Conservation (phyloP, 2,797 vertebrate species). For the Sebastes diaconus region DNA sequence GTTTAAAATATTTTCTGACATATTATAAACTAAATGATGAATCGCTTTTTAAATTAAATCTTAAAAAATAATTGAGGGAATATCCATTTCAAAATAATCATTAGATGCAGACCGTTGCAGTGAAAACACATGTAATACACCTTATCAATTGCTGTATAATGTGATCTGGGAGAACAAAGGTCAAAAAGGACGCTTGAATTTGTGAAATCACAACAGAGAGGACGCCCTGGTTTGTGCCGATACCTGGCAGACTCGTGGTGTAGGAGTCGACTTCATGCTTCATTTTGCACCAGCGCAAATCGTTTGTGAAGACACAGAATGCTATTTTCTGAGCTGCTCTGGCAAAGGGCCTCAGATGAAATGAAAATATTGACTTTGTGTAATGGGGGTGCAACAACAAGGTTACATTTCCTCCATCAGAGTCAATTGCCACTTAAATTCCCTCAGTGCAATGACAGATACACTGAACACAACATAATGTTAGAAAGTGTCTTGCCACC, state of each 20-base stretch:
- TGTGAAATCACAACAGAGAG: not conserved
- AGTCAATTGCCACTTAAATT: slow-evolving; percentile 49
- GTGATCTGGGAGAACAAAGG: not conserved
- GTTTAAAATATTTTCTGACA: not conserved
- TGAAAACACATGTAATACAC: not conserved
- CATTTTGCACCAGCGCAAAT: slow-evolving; percentile 51
- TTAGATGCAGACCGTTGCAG: not conserved
- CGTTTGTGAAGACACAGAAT: slow-evolving; percentile 45
- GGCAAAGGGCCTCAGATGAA: slow-evolving; percentile 43
- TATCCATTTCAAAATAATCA: not conserved
- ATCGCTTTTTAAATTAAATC: not conserved
- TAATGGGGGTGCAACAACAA: slow-evolving; percentile 50
- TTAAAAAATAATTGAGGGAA: not conserved
- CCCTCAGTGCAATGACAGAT: not conserved
- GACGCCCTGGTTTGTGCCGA: not conserved
- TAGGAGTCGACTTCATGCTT: slow-evolving; percentile 41
- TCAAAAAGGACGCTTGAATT: not conserved
- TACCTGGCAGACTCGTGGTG: slow-evolving; percentile 13
- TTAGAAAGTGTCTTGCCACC: slow-evolving; percentile 2
- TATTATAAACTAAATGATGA: not conserved
- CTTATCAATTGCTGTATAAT: not conserved
- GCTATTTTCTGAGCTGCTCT: slow-evolving; percentile 32
- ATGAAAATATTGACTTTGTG: slow-evolving; percentile 64
- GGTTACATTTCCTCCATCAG: slow-evolving; percentile 47
- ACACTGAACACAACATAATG: not conserved